Base-by-base conservation (phyloP, 1,140 invertebrate species). In the Druon quercuslanigerum region DNA sequence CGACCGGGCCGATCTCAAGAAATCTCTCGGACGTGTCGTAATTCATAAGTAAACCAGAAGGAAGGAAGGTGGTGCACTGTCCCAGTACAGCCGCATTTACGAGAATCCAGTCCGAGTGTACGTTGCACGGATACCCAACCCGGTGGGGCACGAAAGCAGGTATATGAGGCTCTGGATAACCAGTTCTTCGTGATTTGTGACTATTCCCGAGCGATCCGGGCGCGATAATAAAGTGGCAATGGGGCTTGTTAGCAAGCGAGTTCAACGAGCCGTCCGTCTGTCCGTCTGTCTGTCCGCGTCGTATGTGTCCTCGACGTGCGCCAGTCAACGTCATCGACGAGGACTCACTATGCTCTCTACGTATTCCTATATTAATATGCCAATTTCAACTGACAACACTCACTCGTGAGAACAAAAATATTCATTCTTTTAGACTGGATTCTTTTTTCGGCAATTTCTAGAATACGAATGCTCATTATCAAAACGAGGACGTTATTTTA, bases 191-290 rank as follows among this genome's bases (percentile, higher is more conserved):
- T 84, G 84, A 86, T 87, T 87, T 87, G 84, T 85, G 82, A 81
- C 82, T 82, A 84, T 83, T 83, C 82, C 76, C 79, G 77, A 54
- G 73, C 78, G 84, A 85, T 85, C 80, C 51, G 70, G 73, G 83
- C 73, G 78, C 79, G 84, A 87, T 87, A 86, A 87, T 87, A 85
- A 85, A 83, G 85, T 87, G 80, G 84, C 84, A 87, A 87, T 87
- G 82, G 85, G 79, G 80, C 86, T 87, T 84, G 85, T 86, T 87
- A 86, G 84, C 79, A 82, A 79, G 75, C 56, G 73, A 82, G 78
- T 82, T 85, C 78, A 78, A 74, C 76, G 66, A 78, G 79, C 76
- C 60, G 54, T 76, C 25, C 25, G 25, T 33, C 25, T 5, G 25
- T 33, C 25, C 25, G 5, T 33, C 25, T 4, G 25, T 33, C 25